A percentile compares a stretch with the other conserved stretches of the same genome.
Conservation (phyloP, 2,113 vertebrate genomes). For the Sminthopsis crassicaudata region DNA sequence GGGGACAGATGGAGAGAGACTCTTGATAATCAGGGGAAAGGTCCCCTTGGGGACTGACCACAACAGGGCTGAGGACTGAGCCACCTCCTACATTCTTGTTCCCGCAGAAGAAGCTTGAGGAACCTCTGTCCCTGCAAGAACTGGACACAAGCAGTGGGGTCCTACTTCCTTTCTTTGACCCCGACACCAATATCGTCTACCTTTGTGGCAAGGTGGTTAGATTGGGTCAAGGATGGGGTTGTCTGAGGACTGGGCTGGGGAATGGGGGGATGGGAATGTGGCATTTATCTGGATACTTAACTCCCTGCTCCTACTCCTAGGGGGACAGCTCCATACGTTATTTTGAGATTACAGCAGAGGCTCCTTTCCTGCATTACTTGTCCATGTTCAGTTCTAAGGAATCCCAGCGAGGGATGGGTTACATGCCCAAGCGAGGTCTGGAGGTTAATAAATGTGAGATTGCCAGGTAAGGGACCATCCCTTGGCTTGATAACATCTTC, state of each 20-base stretch:
- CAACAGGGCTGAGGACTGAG: not conserved
- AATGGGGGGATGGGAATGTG: not conserved
- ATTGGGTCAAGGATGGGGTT: too few relatives aligned
- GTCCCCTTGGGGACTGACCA: not conserved
- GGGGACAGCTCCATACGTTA: conserved; percentile 96
- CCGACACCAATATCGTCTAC: conserved; percentile 92
- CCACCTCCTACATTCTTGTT: not conserved
- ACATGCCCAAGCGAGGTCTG: conserved; percentile 95
- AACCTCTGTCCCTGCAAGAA: conserved; percentile 91
- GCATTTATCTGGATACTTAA: not conserved
- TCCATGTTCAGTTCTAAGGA: conserved; percentile 94
- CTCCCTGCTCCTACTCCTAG: conserved; percentile 75
- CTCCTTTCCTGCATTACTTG: conserved; percentile 92
- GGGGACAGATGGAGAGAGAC: not conserved
- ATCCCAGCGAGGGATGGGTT: conserved; percentile 93
- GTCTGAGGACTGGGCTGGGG: not conserved
- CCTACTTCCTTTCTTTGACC: conserved; percentile 92
- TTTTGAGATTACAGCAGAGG: conserved; percentile 93
- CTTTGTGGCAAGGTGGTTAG: conserved; percentile 91
- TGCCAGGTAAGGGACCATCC: conserved; percentile 85
- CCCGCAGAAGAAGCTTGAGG: conserved; percentile 86
- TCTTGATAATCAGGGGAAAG: not conserved
- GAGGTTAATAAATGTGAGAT: conserved; percentile 96
- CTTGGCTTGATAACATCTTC: rapidly evolving
- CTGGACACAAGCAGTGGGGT: conserved; percentile 94